phyloP scores from a whole-genome alignment of 2,113 vertebrate genomes.

The Agapornis roseicollis region DNA sequence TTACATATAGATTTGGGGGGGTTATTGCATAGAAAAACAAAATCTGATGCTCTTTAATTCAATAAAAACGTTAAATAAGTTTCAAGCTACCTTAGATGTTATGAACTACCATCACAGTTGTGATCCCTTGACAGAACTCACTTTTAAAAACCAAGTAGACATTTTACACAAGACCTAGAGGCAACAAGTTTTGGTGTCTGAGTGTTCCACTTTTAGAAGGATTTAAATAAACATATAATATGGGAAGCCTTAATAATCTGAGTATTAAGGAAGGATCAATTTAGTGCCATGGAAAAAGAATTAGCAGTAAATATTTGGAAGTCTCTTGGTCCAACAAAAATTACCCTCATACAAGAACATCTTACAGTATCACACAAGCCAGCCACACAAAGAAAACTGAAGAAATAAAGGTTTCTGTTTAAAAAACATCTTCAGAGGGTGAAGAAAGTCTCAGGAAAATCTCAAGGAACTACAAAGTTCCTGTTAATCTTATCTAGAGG shows the following conservation, averaged over 20 bases:
- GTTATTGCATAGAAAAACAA: not conserved
- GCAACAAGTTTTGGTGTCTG: not conserved
- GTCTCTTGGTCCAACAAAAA: not conserved
- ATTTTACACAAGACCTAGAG: not conserved
- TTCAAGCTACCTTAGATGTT: not conserved
- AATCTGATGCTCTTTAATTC: not conserved
- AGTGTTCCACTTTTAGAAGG: not conserved
- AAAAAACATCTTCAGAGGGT: not conserved
- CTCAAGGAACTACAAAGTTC: not conserved
- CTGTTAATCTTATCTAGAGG: not conserved
- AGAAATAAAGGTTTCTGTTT: not conserved
- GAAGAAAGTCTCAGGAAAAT: not conserved
- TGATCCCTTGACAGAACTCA: not conserved
- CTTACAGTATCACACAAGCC: not conserved
- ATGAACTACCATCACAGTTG: not conserved
- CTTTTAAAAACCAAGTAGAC: not conserved
- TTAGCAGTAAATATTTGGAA: accelerated
- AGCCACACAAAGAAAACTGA: not conserved
- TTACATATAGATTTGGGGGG: not conserved
- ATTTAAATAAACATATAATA: not conserved
- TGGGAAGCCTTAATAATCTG: not conserved
- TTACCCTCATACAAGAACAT: not conserved
- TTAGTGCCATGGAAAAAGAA: not conserved
- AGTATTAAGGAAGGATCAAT: not conserved
- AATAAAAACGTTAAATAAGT: not conserved